phyloP scores from a whole-genome alignment of 2,888 invertebrate genomes.

The Epistrophe eligans region DNA sequence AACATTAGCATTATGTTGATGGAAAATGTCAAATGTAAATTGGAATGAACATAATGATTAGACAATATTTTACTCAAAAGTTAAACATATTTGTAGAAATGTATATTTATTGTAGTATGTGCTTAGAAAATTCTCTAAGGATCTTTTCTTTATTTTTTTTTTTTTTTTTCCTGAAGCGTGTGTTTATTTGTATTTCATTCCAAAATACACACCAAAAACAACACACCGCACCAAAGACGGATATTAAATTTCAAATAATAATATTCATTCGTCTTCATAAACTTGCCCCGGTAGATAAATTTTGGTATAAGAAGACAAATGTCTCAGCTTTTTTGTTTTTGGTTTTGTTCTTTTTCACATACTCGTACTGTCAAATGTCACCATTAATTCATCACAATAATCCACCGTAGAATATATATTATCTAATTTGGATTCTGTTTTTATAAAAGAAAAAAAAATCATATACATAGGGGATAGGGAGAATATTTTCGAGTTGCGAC shows the following conservation, averaged over 20 bases:
- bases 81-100: neutral
- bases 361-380: conserved; percentile 46
- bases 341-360: neutral
- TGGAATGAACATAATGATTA: conserved; percentile 51
- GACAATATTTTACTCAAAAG: conserved; percentile 18
- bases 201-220: conserved; percentile 3
- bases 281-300: conserved; percentile 49
- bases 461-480: no score
- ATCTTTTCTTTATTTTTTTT: neutral
- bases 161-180: neutral
- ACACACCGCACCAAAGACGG: conserved; percentile 1
- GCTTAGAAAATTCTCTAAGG: neutral
- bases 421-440: conserved; percentile 53
- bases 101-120: neutral
- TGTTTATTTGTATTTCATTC: neutral
- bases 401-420: conserved; percentile 60
- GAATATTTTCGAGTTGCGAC: neutral
- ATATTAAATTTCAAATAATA: conserved; percentile 53
- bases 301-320: conserved; percentile 55
- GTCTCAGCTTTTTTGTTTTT: conserved; percentile 30
- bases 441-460: neutral
- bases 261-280: conserved; percentile 60
- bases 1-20: conserved; percentile 12
- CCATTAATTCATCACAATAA: conserved; percentile 62
- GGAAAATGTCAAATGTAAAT: conserved; percentile 57